Base-by-base conservation (phyloP, 1,140 invertebrate genomes). In the Listronotus bonariensis region DNA sequence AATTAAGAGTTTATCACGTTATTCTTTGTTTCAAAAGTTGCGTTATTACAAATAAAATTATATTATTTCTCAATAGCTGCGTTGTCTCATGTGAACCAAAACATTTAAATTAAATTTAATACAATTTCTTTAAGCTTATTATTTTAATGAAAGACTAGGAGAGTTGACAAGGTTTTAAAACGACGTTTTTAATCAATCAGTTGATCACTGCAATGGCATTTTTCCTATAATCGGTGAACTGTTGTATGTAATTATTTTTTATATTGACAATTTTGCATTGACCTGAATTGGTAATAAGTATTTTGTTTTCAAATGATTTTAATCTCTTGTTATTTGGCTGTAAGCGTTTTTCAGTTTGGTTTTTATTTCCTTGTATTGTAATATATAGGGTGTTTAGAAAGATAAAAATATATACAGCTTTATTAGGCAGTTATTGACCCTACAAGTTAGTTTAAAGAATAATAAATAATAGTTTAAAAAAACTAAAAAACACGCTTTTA, bases 191-290 rank as follows among this genome's bases (percentile, higher is more conserved):
- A 14, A 34, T 57, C 32, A 57, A 57, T 36, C 8, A n/a, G 40
- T 36, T 42, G 53, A 55, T 42, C 36, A 14, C 9, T 34, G 31
- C 41, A 32, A 52, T 34, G 36, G 43, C n/a, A 46, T 57, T 57
- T 57, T 57, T 46, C 17, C 55, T 46, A 18, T 18, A 34, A 36
- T 57, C 17, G 55, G 55, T 57, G 18, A 38, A 52, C 49, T 52
- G 40, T 15, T 53, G 36, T 42, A 18, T 41, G 41, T 57, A 57
- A 57, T 57, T 57, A 46, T 46, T 57, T 57, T 57, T 48, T 46
- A 32, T 45, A 57, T 57, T 57, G 41, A 57, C 55, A 45, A 46
- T 14, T 42, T 46, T 48, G 43, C 55, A 57, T 57, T 57, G 55
- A 57, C 55, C 55, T 46, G 40, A 17, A 45, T 57, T 31, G 26